These are phyloP conservation scores for Tinamus guttatus DNA, from an alignment of 2,113 vertebrate species.

Conservation along the genomic window DNA sequence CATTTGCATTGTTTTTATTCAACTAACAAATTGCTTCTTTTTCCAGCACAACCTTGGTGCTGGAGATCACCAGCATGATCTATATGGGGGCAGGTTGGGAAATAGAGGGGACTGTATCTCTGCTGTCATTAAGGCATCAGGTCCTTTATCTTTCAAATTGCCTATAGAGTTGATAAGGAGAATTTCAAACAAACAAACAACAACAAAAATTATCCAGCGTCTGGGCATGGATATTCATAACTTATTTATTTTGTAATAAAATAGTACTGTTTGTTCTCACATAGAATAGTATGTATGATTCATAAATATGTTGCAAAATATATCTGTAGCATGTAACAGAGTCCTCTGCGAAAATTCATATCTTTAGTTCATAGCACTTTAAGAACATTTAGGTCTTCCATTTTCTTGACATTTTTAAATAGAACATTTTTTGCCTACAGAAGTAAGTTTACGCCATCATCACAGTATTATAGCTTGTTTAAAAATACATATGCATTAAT, in stretches of 20 bases:
- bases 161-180: not conserved
- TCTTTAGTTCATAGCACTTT: conserved; percentile 31
- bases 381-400: conserved; percentile 67
- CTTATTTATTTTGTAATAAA: conserved; percentile 67
- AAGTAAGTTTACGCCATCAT: conserved; percentile 61
- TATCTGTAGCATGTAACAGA: conserved; percentile 10
- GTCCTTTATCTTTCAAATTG: not conserved
- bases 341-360: conserved; percentile 5
- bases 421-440: conserved; percentile 52
- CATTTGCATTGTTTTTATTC: not conserved
- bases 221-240: conserved; percentile 4
- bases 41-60: not conserved
- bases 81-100: not conserved
- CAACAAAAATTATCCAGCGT: not conserved
- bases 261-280: conserved; percentile 49
- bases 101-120: not conserved
- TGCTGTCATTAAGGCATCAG: not conserved
- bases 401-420: conserved; percentile 40
- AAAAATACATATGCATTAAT: conserved; percentile 59
- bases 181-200: not conserved
- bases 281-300: conserved; percentile 13
- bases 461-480: conserved; percentile 63
- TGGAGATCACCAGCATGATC: not conserved
- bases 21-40: not conserved
- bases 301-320: conserved; percentile 59